Evolutionary conservation across 1,140 invertebrate genomes (phyloP).

Genomic region (Heliconius congener): DNA sequence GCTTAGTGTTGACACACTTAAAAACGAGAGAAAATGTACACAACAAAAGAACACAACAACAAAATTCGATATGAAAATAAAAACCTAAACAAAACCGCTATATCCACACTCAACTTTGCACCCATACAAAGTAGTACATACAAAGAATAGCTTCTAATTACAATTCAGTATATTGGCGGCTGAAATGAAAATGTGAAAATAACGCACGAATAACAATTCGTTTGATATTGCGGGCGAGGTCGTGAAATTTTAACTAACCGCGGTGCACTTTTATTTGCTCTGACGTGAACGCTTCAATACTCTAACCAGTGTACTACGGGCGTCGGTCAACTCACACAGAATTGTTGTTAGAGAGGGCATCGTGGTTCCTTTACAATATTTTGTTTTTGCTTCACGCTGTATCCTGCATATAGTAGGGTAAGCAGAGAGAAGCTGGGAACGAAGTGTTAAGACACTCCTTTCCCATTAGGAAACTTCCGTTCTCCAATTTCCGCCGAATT

Average conservation of each 20-base stretch:
- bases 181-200: slow-evolving; percentile 23
- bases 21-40: background rate
- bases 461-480: too few relatives aligned
- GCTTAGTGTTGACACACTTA: too few relatives aligned
- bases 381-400: background rate
- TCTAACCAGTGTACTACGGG: slow-evolving; percentile 27
- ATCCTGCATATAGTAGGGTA: too few relatives aligned
- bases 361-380: background rate
- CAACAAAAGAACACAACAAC: background rate
- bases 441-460: too few relatives aligned
- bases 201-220: slow-evolving; percentile 46
- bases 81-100: background rate
- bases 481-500: too few relatives aligned
- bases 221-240: slow-evolving; percentile 40
- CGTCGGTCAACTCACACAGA: slow-evolving; percentile 13
- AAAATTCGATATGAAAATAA: background rate
- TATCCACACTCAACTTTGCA: background rate
- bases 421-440: too few relatives aligned
- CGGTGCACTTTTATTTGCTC: slow-evolving; percentile 54
- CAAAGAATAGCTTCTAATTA: slow-evolving; percentile 38
- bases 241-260: slow-evolving; percentile 59
- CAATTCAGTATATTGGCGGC: slow-evolving; percentile 16
- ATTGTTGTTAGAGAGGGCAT: background rate
- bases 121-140: slow-evolving; percentile 5
- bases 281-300: slow-evolving; percentile 34